These are phyloP conservation scores for Hippolais icterina DNA, from an alignment of 2,113 vertebrate genomes.

Conservation along the genomic window DNA sequence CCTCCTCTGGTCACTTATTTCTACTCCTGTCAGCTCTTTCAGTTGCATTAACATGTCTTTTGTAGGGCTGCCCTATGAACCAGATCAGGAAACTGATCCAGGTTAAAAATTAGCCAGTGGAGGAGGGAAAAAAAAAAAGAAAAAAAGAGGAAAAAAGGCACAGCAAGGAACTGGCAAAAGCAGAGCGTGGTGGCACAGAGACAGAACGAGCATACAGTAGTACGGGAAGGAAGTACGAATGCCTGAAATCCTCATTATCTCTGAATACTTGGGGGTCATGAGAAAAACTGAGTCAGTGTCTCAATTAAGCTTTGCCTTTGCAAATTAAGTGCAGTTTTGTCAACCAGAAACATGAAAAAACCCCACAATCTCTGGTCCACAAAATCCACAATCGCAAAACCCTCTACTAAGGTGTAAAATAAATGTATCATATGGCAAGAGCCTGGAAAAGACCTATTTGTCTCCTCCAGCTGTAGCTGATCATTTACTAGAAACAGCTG, in stretches of 20 bases:
- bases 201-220: background rate
- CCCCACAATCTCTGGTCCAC: background rate
- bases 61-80: constrained; percentile 34
- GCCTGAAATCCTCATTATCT: background rate
- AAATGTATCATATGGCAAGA: background rate
- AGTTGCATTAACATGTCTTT: background rate
- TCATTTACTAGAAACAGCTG: background rate
- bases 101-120: constrained; percentile 55
- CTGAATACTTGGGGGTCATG: background rate
- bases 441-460: background rate
- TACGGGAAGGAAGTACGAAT: background rate
- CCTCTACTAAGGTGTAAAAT: background rate
- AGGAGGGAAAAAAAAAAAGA: rapidly evolving
- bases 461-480: background rate
- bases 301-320: background rate
- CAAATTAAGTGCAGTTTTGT: background rate
- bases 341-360: background rate
- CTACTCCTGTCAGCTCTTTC: constrained; percentile 50
- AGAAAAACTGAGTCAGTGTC: background rate
- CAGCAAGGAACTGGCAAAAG: background rate
- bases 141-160: background rate
- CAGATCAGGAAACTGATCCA: constrained; percentile 32
- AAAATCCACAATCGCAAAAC: background rate
- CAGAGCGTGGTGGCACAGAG: background rate
- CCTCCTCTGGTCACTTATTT: constrained; percentile 50